Percentiles rank a stretch among this genome's conserved stretches.
Conservation (phyloP, 2,113 vertebrate species). For the Chrysochloris asiatica region DNA sequence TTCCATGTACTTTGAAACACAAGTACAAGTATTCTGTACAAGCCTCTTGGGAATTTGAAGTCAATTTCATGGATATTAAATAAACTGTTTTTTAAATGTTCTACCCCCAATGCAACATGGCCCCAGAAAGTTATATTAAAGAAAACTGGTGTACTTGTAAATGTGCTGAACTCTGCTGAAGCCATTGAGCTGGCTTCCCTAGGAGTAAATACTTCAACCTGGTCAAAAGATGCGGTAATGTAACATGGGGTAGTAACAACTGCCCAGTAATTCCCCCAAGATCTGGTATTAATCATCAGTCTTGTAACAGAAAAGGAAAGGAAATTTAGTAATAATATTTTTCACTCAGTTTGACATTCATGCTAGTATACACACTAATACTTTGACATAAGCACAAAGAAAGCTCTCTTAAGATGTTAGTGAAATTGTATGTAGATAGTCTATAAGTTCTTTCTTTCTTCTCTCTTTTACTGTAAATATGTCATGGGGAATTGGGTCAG, state of each 20-base stretch:
- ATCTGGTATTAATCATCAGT: background rate
- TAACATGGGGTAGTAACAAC: background rate
- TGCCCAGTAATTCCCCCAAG: background rate
- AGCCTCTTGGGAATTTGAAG: constrained; percentile 12
- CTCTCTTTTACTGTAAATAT: background rate
- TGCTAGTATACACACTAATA: background rate
- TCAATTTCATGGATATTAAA: constrained; percentile 18
- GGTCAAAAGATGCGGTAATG: background rate
- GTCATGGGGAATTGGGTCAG: background rate
- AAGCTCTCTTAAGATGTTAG: background rate
- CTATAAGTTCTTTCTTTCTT: background rate
- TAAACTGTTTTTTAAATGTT: background rate
- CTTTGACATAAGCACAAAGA: background rate
- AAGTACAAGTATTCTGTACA: too few relatives aligned
- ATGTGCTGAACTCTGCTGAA: background rate
- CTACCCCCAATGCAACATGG: background rate
- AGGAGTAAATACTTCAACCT: background rate
- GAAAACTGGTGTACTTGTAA: background rate
- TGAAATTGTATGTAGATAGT: constrained; percentile 20
- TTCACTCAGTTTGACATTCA: background rate
- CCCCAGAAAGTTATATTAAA: background rate
- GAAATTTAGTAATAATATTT: background rate
- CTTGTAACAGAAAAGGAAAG: background rate
- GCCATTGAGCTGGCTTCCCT: background rate
- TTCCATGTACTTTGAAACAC: background rate